Evolutionary conservation across 1,140 invertebrate species (phyloP), one percentile per base, ranked within the genome.

Genomic region (Ceratosolen fusciceps): DNA sequence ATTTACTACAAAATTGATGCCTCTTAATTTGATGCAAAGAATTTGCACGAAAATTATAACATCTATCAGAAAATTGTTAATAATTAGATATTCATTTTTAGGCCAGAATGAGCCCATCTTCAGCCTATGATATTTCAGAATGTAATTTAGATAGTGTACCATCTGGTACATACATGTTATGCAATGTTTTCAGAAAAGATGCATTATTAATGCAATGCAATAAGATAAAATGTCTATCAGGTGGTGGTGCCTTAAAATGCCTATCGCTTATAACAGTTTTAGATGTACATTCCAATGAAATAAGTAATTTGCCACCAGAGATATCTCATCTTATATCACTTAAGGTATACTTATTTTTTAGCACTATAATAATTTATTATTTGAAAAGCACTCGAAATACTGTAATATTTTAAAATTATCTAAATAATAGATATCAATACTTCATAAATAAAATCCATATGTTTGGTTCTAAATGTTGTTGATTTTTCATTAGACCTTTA

Each of bases 111-210:
- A 93, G 92, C 83, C 95, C 95, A 24, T 95, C 95, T 85, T 92
- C 93, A 76, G 89, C 93, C 67, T 96, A 95, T 86, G 95, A 96
- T 88, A 87, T 96, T 79, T 93, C 94, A 3, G 93, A 94, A 79
- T 96, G 95, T 89, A 90, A 91, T 82, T 90, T 96, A 68, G 92
- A 92, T 83, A 88, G 91, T 71, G 92, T 96, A 58, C 95, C 95
- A 31, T 90, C 92, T 73, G 94, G 95, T 70, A 94, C 95, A 80
- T 96, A 93, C 90, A 93, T 94, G 3, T 89, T 95, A 52, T 96
- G 95, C 87, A 94, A 93, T 87, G 94, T 96, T 58, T 94, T 95
- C 83, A 92, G 94, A 74, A 96, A 96, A 90, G 92, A 94, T 82
- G 88, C 90, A 60, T 88, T 95, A 68, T 90, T 92, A 84, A 89